Base-by-base conservation (phyloP, 2,888 invertebrate species). In the Athetis lepigone region DNA sequence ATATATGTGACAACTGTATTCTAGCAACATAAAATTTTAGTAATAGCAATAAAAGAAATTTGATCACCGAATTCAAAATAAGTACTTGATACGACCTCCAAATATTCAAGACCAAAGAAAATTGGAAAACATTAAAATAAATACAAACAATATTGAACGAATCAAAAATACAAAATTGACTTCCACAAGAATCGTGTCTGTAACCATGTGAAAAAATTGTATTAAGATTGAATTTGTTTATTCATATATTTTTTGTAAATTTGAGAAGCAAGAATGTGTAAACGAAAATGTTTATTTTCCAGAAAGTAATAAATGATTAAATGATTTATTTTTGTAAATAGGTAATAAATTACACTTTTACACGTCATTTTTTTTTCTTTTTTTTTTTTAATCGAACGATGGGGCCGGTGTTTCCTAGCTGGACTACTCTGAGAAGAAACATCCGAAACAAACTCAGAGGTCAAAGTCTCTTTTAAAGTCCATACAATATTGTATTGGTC, bases 91-190 rank as follows among this genome's bases (percentile, higher is more conserved):
- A 40, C 9, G 40, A 68, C 18, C n/a, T 27, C n/a, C 42, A 59
- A 37, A 37, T 18, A 37, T 23, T 37, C 5, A 27, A 23, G 21
- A 23, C 21, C 18, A 43, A 58, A 63, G 33, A 68, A 62, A 72
- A 42, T 33, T 36, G 42, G 72, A 72, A 71, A 52, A 29, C 27
- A 72, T 65, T 72, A 46, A 62, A 71, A 66, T 50, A 27, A 51
- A 73, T 67, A 39, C 45, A 69, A 50, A 51, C 50, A 68, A 37
- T 23, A 33, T 16, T 16, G 36, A 42, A 46, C 25, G 13, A 29
- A 42, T 33, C 37, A 42, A 25, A 69, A 75, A 68, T 69, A 47
- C 21, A 9, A 57, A 50, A 74, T 19, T 50, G 19, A 37, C 45
- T 75, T 45, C 40, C 46, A 51, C 37, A 74, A 33, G 42, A 43